Evolutionary conservation across 2,113 vertebrate species (phyloP).

Genomic region (Melanerpes formicivorus): DNA sequence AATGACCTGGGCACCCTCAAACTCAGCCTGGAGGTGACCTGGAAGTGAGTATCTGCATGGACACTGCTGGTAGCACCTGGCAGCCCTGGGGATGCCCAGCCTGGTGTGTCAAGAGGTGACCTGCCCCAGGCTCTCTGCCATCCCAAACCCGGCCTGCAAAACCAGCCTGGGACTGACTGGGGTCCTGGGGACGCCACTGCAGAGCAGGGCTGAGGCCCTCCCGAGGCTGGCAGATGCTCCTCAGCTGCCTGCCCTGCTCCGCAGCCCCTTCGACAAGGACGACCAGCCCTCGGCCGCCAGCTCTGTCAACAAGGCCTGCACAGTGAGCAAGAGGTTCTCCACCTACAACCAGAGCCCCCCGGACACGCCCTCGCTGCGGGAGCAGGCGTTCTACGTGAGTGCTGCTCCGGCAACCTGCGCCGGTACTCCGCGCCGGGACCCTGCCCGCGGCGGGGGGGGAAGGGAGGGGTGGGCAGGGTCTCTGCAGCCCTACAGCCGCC

Average conservation of each 20-base stretch:
- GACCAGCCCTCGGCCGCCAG: slow-evolving; percentile 87
- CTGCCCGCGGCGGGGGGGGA: not conserved
- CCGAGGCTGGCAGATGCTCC: not conserved
- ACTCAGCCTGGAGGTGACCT: slow-evolving; percentile 93
- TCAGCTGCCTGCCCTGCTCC: not conserved
- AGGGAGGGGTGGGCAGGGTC: not conserved
- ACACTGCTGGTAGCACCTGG: not conserved
- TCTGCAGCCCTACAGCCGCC: not conserved
- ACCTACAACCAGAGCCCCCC: slow-evolving; percentile 94
- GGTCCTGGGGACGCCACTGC: not conserved
- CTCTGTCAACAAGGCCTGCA: slow-evolving; percentile 88
- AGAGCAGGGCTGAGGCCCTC: not conserved
- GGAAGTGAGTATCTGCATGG: slow-evolving; percentile 86
- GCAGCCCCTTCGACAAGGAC: slow-evolving; percentile 95
- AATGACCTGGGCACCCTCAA: slow-evolving; percentile 97
- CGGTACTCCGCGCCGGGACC: too few relatives aligned
- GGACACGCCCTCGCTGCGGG: slow-evolving; percentile 90
- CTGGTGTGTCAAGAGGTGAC: not conserved
- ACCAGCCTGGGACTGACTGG: not conserved
- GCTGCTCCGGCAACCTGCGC: not conserved
- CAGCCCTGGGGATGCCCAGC: not conserved
- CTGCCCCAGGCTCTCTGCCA: not conserved
- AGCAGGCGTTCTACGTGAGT: slow-evolving; percentile 99
- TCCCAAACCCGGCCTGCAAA: not conserved
- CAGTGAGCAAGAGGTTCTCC: slow-evolving; percentile 92